These are phyloP conservation scores for Diplodus puntazzo DNA, from an alignment of 2,797 vertebrate species.

Conservation along the genomic window DNA sequence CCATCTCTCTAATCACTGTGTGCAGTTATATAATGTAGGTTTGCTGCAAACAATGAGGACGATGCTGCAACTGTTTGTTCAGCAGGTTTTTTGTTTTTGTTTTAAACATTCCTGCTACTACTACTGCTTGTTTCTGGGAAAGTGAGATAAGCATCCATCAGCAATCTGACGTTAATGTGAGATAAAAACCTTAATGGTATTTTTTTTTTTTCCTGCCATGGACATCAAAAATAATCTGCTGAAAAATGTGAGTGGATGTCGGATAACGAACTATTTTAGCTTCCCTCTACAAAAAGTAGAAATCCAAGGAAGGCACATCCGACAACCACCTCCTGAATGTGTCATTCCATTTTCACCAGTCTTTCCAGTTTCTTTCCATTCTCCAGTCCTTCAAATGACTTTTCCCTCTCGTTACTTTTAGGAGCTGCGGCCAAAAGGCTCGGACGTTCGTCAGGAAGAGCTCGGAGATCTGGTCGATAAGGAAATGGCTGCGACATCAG, in stretches of 20 bases:
- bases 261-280: slow-evolving; percentile 3
- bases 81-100: background rate
- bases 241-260: slow-evolving; percentile 8
- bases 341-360: background rate
- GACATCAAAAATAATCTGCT: background rate
- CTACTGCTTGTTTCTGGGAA: background rate
- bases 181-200: background rate
- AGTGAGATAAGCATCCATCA: background rate
- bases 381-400: background rate
- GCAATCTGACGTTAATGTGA: background rate
- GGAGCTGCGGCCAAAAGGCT: slow-evolving; percentile 94
- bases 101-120: background rate
- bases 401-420: slow-evolving; percentile 57
- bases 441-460: slow-evolving; percentile 94
- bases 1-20: background rate
- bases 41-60: background rate
- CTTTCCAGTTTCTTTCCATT: too few relatives aligned
- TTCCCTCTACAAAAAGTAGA: background rate
- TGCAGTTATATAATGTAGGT: background rate
- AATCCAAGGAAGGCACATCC: background rate
- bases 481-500: slow-evolving; percentile 96
- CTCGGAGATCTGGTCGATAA: slow-evolving; percentile 97
- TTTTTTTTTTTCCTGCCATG: background rate
- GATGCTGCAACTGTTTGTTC: background rate
- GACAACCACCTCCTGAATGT: background rate